Evolutionary conservation across 2,888 invertebrate genomes (phyloP).

Genomic region (Lumbricus terrestris): DNA sequence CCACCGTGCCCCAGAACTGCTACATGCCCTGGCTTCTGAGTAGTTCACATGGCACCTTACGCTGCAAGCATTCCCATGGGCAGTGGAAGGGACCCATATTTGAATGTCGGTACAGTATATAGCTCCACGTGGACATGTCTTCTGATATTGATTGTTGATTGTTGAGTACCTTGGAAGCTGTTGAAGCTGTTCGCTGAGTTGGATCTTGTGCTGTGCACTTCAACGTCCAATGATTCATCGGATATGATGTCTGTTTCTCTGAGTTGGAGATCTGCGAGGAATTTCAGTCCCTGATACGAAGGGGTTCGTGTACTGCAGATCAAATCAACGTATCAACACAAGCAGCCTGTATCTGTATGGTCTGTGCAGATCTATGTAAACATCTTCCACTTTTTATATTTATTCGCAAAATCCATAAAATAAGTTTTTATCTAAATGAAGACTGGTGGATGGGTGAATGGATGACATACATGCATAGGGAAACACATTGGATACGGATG

Average conservation of each 20-base stretch:
- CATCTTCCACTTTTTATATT: too few species aligned
- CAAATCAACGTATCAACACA: not conserved
- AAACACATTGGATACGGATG: too few species aligned
- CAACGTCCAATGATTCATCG: slow-evolving; percentile 18
- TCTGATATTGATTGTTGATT: not conserved
- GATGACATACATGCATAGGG: too few species aligned
- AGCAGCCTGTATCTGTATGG: not conserved
- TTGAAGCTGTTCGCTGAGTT: not conserved
- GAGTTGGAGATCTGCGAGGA: slow-evolving; percentile 34
- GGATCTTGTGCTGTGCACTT: not conserved
- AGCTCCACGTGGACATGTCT: too few species aligned
- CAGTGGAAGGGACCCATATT: too few species aligned
- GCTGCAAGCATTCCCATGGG: too few species aligned
- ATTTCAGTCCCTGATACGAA: slow-evolving; percentile 41
- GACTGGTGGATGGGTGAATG: too few species aligned
- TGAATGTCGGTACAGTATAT: too few species aligned
- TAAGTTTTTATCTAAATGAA: not conserved
- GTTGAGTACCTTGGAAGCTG: slow-evolving; percentile 5
- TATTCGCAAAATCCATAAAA: too few species aligned
- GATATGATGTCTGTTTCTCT: slow-evolving; percentile 40
- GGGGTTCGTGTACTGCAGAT: slow-evolving; percentile 33
- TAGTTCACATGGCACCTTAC: not conserved
- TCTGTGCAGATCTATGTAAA: not conserved
- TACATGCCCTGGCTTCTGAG: not conserved
- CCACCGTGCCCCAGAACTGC: too few species aligned